These are phyloP conservation scores for Sturnira hondurensis DNA, from an alignment of 2,113 vertebrate species.

Conservation along the genomic window DNA sequence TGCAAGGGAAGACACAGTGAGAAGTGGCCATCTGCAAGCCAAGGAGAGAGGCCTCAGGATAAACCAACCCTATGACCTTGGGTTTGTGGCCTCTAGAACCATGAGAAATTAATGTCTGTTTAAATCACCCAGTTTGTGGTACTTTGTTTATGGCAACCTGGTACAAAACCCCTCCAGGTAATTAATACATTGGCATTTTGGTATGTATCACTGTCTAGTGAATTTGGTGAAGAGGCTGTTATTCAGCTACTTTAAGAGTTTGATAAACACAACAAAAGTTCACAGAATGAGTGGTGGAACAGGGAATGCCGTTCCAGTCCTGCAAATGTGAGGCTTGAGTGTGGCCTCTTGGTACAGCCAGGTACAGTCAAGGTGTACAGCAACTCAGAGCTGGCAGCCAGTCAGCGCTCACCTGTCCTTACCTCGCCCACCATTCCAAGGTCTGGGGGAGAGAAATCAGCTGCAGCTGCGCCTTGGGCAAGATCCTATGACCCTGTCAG, in stretches of 20 bases:
- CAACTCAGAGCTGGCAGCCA: neutral
- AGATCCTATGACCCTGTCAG: neutral
- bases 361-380: neutral
- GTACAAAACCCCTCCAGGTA: neutral
- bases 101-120: neutral
- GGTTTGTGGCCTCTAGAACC: neutral
- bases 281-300: neutral
- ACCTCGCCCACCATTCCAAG: neutral
- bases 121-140: neutral
- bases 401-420: neutral
- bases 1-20: neutral
- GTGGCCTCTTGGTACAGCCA: neutral
- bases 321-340: neutral
- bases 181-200: neutral
- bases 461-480: neutral
- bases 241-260: neutral
- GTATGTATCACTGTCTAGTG: neutral
- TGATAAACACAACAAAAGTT: neutral
- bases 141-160: neutral
- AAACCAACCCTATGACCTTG: neutral
- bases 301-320: neutral
- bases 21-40: neutral
- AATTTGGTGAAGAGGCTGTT: neutral
- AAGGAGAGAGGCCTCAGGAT: neutral
- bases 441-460: neutral